Base-by-base conservation (phyloP, 2,113 vertebrate species). In the Melanocharis versteri region DNA sequence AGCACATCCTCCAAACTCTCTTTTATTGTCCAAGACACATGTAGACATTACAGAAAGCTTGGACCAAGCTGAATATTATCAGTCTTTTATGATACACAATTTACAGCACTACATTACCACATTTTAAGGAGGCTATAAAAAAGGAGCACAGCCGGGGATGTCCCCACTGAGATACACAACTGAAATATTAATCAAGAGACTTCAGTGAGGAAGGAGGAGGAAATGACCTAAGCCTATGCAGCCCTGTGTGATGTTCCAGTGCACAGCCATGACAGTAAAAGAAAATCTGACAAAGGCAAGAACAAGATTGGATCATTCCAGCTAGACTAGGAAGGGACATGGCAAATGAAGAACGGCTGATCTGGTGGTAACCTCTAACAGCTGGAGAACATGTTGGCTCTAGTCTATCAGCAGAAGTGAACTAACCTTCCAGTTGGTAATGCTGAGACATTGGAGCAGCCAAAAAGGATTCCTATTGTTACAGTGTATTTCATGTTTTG, bases 131-230 rank as follows among this genome's bases (percentile, higher is more conserved):
- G 8, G 37, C 14, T 81, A 2, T 35, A 44, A 84, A 11, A 75
- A 82, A 78, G 39, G 7, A 91, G 5, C 21, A 62, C 18, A 78
- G 33, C 1, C 13, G 1, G 39, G 27, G 23, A 51, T 37, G 31
- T 68, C 21, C 33, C 51, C 44, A 24, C 4, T 79, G 73, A 71
- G 78, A 51, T 23, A 65, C 11, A 47, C 33, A 71, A 51, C 56
- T 87, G 60, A 91, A 89, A 94, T 87, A 91, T 64, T 91, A 75
- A 93, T 91, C 61, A 82, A 56, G 48, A 87, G 3, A 79, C 4
- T 44, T 79, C 19, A 51, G 6, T 30, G 65, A 60, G 33, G 39
- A 78, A 71, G 15, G 10, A 47, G 53, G 15, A 70, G 37, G 35
- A 89, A 89, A 44, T 31, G 0, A 64, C 45, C 47, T 68, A 71